Evolutionary conservation across 2,113 vertebrate species (phyloP).

Genomic region (Phyllopteryx taeniolatus): DNA sequence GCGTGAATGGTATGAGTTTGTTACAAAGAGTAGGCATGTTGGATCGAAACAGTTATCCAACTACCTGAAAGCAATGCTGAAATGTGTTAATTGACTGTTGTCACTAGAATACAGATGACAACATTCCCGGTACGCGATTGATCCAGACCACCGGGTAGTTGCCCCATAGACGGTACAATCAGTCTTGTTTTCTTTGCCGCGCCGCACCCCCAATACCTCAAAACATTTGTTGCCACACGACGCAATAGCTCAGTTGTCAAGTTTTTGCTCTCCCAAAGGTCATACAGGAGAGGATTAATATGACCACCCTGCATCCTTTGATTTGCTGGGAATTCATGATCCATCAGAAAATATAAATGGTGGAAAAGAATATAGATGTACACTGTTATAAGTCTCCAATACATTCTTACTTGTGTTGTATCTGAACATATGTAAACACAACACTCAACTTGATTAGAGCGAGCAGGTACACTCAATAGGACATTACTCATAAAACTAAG

Average conservation of each 20-base stretch:
- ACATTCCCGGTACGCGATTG: constrained; percentile 45
- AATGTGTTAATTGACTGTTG: constrained; percentile 43
- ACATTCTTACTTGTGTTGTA: neutral
- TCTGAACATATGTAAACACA: neutral
- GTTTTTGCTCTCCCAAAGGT: constrained; percentile 18
- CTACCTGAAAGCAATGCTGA: constrained; percentile 30
- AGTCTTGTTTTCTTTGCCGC: constrained; percentile 28
- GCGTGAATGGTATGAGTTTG: neutral
- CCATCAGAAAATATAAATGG: neutral
- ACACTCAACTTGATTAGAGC: neutral
- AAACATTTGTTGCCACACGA: neutral
- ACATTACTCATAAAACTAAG: too few species aligned
- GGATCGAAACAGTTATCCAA: neutral
- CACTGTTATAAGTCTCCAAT: neutral
- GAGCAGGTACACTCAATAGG: too few species aligned
- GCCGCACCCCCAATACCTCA: constrained; percentile 26
- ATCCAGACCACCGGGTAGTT: constrained; percentile 56
- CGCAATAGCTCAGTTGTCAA: neutral
- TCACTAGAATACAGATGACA: constrained; percentile 63
- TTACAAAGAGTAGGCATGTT: neutral
- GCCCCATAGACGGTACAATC: constrained; percentile 60
- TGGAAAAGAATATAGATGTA: neutral
- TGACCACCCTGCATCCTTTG: constrained; percentile 4
- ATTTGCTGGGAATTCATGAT: constrained; percentile 1
- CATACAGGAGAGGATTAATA: constrained; percentile 15